Percentiles rank a stretch among this genome's conserved stretches.
These are phyloP conservation scores for Atrichornis clamosus DNA, from an alignment of 2,113 vertebrate genomes.

Conservation along the genomic window DNA sequence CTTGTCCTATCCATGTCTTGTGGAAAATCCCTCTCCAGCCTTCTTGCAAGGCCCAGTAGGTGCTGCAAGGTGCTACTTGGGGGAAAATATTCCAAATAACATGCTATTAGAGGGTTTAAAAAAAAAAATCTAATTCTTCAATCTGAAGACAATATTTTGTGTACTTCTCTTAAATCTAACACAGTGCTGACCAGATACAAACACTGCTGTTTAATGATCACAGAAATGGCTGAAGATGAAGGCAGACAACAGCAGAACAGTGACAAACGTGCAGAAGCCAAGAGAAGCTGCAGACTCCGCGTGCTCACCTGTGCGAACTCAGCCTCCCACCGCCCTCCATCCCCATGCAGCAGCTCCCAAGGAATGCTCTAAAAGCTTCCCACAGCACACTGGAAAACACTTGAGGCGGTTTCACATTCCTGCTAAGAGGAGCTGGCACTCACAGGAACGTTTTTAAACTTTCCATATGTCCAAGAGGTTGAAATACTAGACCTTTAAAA, in stretches of 20 bases:
- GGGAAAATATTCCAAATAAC: background rate
- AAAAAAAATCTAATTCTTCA: background rate
- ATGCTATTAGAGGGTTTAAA: background rate
- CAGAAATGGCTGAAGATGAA: background rate
- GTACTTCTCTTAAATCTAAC: background rate
- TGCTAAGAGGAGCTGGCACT: background rate
- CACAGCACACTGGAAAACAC: background rate
- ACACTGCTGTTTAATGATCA: background rate
- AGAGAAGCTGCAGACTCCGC: background rate
- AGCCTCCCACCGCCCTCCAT: background rate
- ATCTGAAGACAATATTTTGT: background rate
- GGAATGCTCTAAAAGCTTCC: background rate
- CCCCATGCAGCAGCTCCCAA: accelerated
- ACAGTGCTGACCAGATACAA: background rate
- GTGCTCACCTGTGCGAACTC: background rate
- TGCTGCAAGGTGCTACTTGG: background rate
- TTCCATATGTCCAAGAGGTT: background rate
- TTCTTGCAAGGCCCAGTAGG: background rate
- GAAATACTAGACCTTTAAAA: background rate
- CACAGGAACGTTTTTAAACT: background rate
- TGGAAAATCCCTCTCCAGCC: background rate
- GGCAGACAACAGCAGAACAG: background rate
- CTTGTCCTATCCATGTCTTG: background rate
- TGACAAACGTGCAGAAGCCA: background rate
- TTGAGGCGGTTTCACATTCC: background rate